phyloP scores from a whole-genome alignment of 2,888 invertebrate species.

The Colostygia pectinataria region DNA sequence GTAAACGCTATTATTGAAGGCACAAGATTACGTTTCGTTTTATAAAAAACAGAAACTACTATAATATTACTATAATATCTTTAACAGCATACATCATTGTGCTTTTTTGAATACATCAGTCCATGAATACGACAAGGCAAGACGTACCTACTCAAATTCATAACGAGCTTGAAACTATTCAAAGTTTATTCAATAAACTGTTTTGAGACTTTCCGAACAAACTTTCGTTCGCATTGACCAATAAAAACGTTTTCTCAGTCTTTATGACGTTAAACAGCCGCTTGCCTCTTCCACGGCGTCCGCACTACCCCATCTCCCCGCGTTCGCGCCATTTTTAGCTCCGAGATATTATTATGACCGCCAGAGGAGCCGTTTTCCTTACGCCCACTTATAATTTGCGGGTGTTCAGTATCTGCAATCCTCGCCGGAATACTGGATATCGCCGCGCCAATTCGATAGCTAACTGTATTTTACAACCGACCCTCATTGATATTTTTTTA shows the following conservation, averaged over 20 bases:
- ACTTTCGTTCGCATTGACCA: conserved; percentile 9
- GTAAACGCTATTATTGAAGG: conserved; percentile 9
- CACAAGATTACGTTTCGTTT: too few species aligned
- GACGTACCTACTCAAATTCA: too few species aligned
- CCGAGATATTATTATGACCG: conserved; percentile 73
- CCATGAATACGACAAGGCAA: too few species aligned
- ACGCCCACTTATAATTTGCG: conserved; percentile 72
- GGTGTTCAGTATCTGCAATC: conserved; percentile 58
- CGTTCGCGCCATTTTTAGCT: conserved; percentile 66
- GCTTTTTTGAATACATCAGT: neutral
- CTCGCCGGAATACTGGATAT: conserved; percentile 50
- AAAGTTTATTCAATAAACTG: neutral
- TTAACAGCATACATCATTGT: too few species aligned
- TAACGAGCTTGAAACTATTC: too few species aligned
- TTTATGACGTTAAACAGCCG: conserved; percentile 27
- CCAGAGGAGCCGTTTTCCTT: conserved; percentile 70
- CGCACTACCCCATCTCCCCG: conserved; percentile 38
- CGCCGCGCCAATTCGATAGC: conserved; percentile 45
- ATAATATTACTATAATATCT: too few species aligned
- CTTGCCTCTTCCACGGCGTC: conserved; percentile 21
- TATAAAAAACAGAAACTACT: too few species aligned
- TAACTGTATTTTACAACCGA: conserved; percentile 51
- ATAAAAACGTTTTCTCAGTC: conserved; percentile 26
- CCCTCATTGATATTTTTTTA: conserved; percentile 54
- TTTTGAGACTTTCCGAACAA: conserved; percentile 3